A percentile compares a stretch with the other conserved stretches of the same genome.
Evolutionary conservation across 2,888 invertebrate genomes (phyloP).

Genomic region (Actias luna): DNA sequence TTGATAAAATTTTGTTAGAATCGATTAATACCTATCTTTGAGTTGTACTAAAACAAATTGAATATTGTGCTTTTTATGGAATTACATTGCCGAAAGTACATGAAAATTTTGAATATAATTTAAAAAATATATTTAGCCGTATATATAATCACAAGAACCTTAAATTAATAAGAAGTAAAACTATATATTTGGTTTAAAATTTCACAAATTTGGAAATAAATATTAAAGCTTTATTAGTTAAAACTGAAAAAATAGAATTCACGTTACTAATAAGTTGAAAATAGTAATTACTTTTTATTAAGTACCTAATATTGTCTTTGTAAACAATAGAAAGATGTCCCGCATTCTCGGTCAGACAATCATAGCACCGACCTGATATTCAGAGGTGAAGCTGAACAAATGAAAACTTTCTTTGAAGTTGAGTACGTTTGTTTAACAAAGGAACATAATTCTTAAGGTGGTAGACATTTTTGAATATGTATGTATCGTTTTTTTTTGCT

Average conservation of each 20-base stretch:
- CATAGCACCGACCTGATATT: conserved; percentile 3
- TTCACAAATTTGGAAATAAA: too few relatives aligned
- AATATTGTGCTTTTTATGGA: not conserved
- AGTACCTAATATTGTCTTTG: conserved; percentile 1
- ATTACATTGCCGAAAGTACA: not conserved
- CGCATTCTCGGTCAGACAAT: conserved; percentile 8
- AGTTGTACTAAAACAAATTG: not conserved
- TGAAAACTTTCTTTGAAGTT: conserved; percentile 1
- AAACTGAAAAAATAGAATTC: not conserved
- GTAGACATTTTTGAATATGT: not conserved
- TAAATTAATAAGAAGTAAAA: too few relatives aligned
- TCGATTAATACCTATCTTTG: not conserved
- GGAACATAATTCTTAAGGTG: not conserved
- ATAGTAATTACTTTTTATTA: not conserved
- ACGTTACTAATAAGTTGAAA: not conserved
- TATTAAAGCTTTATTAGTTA: too few relatives aligned
- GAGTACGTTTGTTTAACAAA: not conserved
- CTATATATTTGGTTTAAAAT: too few relatives aligned
- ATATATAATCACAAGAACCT: too few relatives aligned
- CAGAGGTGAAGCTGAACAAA: conserved; percentile 8
- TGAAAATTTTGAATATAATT: not conserved
- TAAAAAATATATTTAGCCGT: too few relatives aligned
- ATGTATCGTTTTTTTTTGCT: not conserved
- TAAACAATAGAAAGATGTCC: conserved; percentile 1
- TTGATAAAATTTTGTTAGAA: not conserved